Base-by-base conservation (phyloP, 2,797 vertebrate genomes). In the Paratrypauchen microcephalus region DNA sequence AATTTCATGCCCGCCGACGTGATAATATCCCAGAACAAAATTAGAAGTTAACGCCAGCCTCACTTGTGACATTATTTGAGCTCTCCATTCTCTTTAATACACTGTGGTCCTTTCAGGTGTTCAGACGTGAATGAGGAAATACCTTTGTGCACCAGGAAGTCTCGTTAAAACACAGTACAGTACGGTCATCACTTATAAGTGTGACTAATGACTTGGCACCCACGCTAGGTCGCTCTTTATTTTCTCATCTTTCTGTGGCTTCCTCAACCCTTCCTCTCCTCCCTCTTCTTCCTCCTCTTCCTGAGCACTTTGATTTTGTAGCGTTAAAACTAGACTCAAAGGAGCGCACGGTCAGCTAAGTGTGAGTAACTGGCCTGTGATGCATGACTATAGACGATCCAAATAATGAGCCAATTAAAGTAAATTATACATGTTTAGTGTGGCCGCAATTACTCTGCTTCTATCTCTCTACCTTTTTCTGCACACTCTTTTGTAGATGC, bases 381-480 rank as follows among this genome's bases (percentile, higher is more conserved):
- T 88, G 87, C 85, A 85, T 84, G 82, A 83, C 83, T 89, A 90
- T 81, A 88, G 91, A 80, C 69, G 69, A 72, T 73, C 82, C 72
- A 82, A 88, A 88, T 90, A 90, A 90, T 80, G 79, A 86, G 84
- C 84, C 84, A 88, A 87, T 90, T 90, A 88, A 75, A 84, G 64
- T 89, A 82, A 89, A 89, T 90, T 89, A 88, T 85, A 85, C 74
- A 89, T 89, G 80, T 88, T 86, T 80, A 83, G 78, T 69, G 54
- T 65, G 70, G 67, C 72, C 84, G 69, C 69, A 87, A 88, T 88
- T 84, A 87, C 78, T 84, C 77, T 77, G 81, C 78, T 86, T 64
- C 71, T 19, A 7, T 76, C 73, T 72, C 36, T 67, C 30, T 69
- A 30, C 56, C 52, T 36, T 73, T 68, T 78, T 71, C 79, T 52